Evolutionary conservation across 30 jellyfish, hydroid and myxozoan genomes (phyloP).

Genomic region (Aurelia coerulea): DNA sequence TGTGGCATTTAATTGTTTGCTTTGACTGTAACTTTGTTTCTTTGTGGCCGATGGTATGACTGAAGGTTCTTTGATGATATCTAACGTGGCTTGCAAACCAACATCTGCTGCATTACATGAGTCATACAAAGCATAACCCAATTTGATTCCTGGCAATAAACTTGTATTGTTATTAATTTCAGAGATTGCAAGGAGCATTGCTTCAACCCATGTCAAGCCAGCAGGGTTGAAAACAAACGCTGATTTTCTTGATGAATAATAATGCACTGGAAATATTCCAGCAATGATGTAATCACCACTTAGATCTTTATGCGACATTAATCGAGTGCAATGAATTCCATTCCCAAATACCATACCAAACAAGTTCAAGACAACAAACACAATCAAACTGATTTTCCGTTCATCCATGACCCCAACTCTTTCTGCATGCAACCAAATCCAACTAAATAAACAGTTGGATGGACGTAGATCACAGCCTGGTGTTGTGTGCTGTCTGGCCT

Average conservation of each 20-base stretch:
- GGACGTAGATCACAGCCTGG: no score
- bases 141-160: constrained; percentile 65
- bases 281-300: constrained; percentile 82
- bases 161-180: constrained; percentile 73
- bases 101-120: constrained; percentile 83
- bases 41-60: constrained; percentile 40
- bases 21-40: background rate
- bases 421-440: no score
- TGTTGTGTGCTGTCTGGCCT: no score
- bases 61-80: constrained; percentile 68
- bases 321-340: constrained; percentile 18
- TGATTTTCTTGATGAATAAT: constrained; percentile 21
- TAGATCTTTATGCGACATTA: constrained; percentile 52
- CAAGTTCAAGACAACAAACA: no score
- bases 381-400: no score
- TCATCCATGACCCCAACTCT: no score
- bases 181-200: constrained; percentile 89
- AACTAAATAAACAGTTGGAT: no score
- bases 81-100: constrained; percentile 86
- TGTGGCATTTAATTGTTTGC: constrained; percentile 18
- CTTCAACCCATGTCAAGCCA: constrained; percentile 95
- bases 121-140: constrained; percentile 89
- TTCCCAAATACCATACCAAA: no score
- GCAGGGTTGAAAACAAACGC: constrained; percentile 71
- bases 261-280: constrained; percentile 93